These are phyloP conservation scores for Caenorhabditis becei DNA, from an alignment of 2,888 invertebrate genomes.

Conservation along the genomic window DNA sequence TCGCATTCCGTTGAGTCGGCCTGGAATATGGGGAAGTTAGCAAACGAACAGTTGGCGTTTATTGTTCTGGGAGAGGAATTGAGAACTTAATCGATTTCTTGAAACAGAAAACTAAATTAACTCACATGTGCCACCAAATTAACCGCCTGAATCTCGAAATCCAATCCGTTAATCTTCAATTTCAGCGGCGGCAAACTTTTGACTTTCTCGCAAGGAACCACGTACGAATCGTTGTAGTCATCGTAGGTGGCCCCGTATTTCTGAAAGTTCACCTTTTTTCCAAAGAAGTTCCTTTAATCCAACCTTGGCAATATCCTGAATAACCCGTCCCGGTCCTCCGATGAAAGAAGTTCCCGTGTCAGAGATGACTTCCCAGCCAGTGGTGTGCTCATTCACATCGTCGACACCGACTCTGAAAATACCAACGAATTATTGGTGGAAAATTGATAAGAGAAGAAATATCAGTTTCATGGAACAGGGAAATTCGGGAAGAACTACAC, in stretches of 20 bases:
- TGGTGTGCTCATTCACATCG: constrained; percentile 14
- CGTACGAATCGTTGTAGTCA: constrained; percentile 38
- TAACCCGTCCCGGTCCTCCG: constrained; percentile 61
- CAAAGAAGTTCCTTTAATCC: too few relatives aligned
- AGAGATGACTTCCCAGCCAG: constrained; percentile 67
- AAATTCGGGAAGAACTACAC: too few relatives aligned
- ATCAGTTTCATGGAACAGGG: not conserved
- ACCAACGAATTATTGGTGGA: not conserved
- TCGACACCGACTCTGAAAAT: constrained; percentile 50
- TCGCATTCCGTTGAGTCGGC: constrained; percentile 52
- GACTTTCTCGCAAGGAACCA: constrained; percentile 53
- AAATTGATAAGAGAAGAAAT: not conserved
- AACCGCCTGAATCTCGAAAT: constrained; percentile 48
- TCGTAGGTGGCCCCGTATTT: constrained; percentile 53
- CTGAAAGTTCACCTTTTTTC: constrained; percentile 20
- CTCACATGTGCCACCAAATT: constrained; percentile 59
- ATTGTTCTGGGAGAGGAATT: too few relatives aligned
- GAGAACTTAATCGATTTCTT: not conserved
- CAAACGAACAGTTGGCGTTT: too few relatives aligned
- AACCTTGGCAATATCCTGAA: constrained; percentile 59
- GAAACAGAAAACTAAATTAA: not conserved
- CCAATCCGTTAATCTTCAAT: constrained; percentile 53
- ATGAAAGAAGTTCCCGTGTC: constrained; percentile 72
- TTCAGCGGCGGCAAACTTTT: constrained; percentile 50
- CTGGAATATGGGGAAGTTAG: constrained; percentile 18